phyloP scores from a whole-genome alignment of 2,888 invertebrate genomes.

The Eupeodes luniger region DNA sequence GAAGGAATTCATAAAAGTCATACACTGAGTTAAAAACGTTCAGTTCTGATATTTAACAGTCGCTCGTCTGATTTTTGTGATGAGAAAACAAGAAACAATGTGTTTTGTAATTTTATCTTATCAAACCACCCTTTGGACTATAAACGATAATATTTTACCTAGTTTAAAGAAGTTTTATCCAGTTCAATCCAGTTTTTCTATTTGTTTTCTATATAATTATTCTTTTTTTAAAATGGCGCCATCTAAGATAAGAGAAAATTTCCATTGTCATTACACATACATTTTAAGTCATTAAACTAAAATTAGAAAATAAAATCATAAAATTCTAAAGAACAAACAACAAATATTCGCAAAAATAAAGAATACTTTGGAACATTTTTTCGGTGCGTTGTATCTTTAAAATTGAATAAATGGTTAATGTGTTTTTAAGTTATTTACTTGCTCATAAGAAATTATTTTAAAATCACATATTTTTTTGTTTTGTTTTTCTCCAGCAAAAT shows the following conservation, averaged over 20 bases:
- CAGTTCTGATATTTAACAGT: too few relatives aligned
- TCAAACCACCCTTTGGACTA: too few relatives aligned
- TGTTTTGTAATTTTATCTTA: too few relatives aligned
- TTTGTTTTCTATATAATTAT: background rate
- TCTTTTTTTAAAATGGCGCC: background rate
- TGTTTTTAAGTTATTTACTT: constrained; percentile 21
- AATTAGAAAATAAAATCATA: constrained; percentile 16
- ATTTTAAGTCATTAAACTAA: constrained; percentile 12
- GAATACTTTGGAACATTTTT: background rate
- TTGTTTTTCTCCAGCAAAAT: background rate
- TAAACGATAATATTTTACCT: background rate
- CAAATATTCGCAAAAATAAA: background rate
- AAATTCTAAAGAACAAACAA: constrained; percentile 9
- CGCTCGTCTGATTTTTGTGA: too few relatives aligned
- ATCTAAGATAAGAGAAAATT: background rate
- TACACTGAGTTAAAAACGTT: too few relatives aligned
- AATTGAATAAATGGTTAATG: constrained; percentile 2
- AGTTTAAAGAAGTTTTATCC: background rate
- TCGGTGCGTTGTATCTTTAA: background rate
- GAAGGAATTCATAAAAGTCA: too few relatives aligned
- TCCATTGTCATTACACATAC: background rate
- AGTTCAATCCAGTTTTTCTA: background rate
- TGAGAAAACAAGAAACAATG: too few relatives aligned
- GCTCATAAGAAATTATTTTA: constrained; percentile 5
- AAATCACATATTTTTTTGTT: background rate